A percentile compares a stretch with the other conserved stretches of the same genome.
Evolutionary conservation across 2,797 vertebrate genomes (phyloP).

Genomic region (Parambassis ranga): DNA sequence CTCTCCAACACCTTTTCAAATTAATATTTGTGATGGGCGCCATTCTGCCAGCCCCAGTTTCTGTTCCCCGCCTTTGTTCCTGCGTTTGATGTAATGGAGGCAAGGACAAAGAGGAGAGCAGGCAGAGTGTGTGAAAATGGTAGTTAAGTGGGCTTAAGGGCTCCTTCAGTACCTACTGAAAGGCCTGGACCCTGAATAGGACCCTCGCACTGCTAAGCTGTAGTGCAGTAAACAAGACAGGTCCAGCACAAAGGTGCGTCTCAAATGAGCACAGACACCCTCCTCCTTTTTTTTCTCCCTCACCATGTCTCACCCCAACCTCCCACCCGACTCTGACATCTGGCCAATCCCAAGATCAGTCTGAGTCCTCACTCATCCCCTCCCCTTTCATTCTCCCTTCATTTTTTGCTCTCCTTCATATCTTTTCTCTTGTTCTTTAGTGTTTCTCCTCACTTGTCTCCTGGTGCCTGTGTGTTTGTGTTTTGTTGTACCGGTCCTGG

Average conservation of each 20-base stretch:
- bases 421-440: constrained; percentile 72
- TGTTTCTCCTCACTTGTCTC: constrained; percentile 60
- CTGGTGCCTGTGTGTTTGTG: constrained; percentile 60
- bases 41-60: constrained; percentile 98
- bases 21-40: constrained; percentile 99
- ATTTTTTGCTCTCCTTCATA: constrained; percentile 64
- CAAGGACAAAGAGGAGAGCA: constrained; percentile 99
- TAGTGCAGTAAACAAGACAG: constrained; percentile 99
- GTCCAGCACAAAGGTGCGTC: constrained; percentile 99
- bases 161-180: constrained; percentile 99
- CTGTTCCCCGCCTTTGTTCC: constrained; percentile 99
- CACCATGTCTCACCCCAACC: constrained; percentile 62
- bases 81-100: constrained; percentile 99
- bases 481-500: constrained; percentile 67
- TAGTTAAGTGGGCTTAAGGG: constrained; percentile 99
- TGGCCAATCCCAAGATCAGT: constrained; percentile 96
- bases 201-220: constrained; percentile 99
- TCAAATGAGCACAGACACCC: constrained; percentile 99
- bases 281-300: constrained; percentile 80
- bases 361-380: constrained; percentile 72
- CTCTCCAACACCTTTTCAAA: constrained; percentile 99
- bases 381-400: constrained; percentile 44
- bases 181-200: constrained; percentile 97
- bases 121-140: constrained; percentile 99
- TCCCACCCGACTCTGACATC: constrained; percentile 95